Evolutionary conservation across 2,113 vertebrate genomes (phyloP).

Genomic region (Prinia subflava): DNA sequence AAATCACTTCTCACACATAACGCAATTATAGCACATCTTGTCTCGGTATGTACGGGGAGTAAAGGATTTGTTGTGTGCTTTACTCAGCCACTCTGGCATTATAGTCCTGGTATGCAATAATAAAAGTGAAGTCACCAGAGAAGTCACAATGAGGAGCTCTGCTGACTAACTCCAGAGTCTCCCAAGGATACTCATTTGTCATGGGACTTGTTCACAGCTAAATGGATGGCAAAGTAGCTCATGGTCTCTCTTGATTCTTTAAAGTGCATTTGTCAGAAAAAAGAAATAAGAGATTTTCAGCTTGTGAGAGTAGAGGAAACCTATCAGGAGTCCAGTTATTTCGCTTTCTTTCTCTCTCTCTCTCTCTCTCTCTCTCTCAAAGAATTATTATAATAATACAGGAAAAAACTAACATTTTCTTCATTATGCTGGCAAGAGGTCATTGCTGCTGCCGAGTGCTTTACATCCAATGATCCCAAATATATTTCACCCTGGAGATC

Average conservation of each 20-base stretch:
- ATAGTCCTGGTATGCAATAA: neutral
- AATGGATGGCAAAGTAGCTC: neutral
- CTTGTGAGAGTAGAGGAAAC: neutral
- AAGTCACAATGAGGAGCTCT: neutral
- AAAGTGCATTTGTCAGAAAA: neutral
- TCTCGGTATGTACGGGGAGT: rapidly evolving
- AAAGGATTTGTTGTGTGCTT: neutral
- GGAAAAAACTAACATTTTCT: neutral
- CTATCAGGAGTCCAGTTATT: neutral
- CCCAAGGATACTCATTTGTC: neutral
- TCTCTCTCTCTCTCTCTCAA: neutral
- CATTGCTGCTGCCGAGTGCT: neutral
- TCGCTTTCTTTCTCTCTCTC: neutral
- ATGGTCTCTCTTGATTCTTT: neutral
- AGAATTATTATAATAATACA: neutral
- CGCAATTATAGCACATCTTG: neutral
- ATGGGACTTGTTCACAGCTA: neutral
- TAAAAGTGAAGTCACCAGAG: neutral
- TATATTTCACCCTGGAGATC: neutral
- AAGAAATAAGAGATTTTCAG: neutral
- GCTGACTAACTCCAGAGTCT: neutral
- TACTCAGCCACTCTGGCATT: neutral
- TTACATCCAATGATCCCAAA: neutral
- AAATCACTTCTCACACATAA: neutral
- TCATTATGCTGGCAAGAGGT: neutral